These are phyloP conservation scores for Lasioglossum albipes DNA, from an alignment of 1,140 invertebrate species.

Conservation along the genomic window DNA sequence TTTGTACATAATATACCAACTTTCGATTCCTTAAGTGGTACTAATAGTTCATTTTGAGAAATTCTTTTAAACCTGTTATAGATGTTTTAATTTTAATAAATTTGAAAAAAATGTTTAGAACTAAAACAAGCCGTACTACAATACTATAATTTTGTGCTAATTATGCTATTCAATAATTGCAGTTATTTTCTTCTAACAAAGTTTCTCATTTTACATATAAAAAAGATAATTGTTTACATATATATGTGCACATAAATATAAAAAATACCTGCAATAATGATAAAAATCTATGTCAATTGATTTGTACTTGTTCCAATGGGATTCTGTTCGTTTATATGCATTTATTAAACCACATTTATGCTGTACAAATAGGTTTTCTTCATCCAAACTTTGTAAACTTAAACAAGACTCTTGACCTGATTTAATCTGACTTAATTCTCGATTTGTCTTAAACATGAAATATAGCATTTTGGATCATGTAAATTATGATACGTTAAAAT, in stretches of 20 bases:
- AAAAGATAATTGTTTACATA: neutral
- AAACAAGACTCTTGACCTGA: slow-evolving; percentile 82
- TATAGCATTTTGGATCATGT: neutral
- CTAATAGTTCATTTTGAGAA: slow-evolving; percentile 83
- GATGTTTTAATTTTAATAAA: slow-evolving; percentile 1
- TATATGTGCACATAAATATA: neutral
- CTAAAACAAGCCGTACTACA: neutral
- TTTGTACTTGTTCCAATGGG: slow-evolving; percentile 81
- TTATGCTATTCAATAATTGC: neutral
- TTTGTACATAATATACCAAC: slow-evolving; percentile 83
- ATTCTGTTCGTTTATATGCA: slow-evolving; percentile 83
- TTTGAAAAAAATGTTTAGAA: neutral
- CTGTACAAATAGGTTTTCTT: slow-evolving; percentile 83
- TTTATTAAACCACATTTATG: slow-evolving; percentile 85
- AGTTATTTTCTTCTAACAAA: neutral
- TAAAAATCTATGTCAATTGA: slow-evolving; percentile 82
- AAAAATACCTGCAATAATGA: slow-evolving; percentile 82
- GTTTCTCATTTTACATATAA: neutral
- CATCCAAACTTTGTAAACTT: slow-evolving; percentile 80
- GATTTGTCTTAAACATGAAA: slow-evolving; percentile 81
- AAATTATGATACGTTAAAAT: neutral
- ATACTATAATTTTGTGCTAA: neutral
- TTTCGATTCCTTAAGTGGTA: slow-evolving; percentile 84
- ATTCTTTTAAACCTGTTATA: slow-evolving; percentile 79
- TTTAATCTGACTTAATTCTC: slow-evolving; percentile 82